Evolutionary conservation across 2,888 invertebrate genomes (phyloP).

Genomic region (Mimumesa dahlbomi): DNA sequence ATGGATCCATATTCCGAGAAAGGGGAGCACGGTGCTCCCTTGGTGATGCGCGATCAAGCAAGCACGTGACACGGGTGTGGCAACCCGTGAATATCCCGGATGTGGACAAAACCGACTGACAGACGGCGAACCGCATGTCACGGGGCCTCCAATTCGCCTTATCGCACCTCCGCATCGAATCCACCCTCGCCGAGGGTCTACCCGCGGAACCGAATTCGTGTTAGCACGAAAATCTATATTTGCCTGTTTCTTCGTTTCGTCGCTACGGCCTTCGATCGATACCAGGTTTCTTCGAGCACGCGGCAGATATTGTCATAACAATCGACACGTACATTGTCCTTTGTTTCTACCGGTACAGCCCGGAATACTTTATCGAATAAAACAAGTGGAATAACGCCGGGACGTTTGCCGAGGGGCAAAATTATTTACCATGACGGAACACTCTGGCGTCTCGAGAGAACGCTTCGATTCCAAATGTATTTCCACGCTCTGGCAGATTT

Average conservation of each 20-base stretch:
- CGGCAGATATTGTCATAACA: no score
- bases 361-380: no score
- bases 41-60: conserved; percentile 49
- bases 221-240: conserved; percentile 22
- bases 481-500: conserved; percentile 34
- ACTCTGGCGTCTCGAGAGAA: background rate
- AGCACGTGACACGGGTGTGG: conserved; percentile 58
- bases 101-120: conserved; percentile 54
- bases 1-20: conserved; percentile 58
- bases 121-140: conserved; percentile 58
- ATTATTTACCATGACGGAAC: conserved; percentile 12
- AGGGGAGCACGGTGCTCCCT: conserved; percentile 43
- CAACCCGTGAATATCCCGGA: conserved; percentile 52
- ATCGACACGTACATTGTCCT: no score
- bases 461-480: conserved; percentile 6
- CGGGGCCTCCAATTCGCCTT: conserved; percentile 49
- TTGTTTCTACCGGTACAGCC: no score
- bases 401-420: background rate
- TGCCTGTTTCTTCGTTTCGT: background rate
- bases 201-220: conserved; percentile 17
- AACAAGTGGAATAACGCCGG: no score
- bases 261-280: no score
- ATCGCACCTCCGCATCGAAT: conserved; percentile 56
- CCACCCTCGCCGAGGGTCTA: conserved; percentile 51
- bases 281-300: no score